Evolutionary conservation across 2,113 vertebrate species (phyloP), one percentile per base, ranked within the genome.

Genomic region (Zosterops lateralis): DNA sequence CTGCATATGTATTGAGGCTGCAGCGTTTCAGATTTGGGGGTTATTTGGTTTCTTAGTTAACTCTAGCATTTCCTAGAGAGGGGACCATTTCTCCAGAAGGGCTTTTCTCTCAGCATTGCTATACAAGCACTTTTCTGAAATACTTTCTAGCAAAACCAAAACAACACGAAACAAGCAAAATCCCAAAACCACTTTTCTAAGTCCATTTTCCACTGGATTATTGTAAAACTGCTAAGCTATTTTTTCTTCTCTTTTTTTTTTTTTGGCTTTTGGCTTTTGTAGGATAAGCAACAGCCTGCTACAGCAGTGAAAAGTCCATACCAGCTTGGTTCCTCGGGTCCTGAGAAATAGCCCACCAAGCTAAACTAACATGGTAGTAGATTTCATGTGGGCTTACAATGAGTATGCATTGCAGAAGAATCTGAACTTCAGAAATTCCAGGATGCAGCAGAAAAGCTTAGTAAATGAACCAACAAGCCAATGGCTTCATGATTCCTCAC

Each of bases 121-220:
- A 68, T 8, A 14, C 54, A 62, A 68, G 13, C 20, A 14, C n/a
- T 92, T 89, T 76, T 20, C 67, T 70, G 60, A 85, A 91, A 76
- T n/a, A 57, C 32, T 73, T 1, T 12, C 21, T 42, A 84, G 45
- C 14, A 38, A 87, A 92, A 84, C 44, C 31, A 61, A 82, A 94
- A 88, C 67, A 93, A 87, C 48, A 20, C 40, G 42, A 75, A 94
- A 94, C 62, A 91, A 87, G 50, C 11, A 89, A 92, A 91, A 73
- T 89, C 84, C 50, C 36, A n/a, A 87, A 73, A 9, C 14, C 31
- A 12, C 17, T 84, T 40, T 53, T 53, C 40, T 34, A 92, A 89
- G 6, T 73, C 42, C 11, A 28, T 91, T 95, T 95, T 89, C 51
- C 21, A 95, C 75, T 32, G 22, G 20, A 80, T 92, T 87, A 87